Evolutionary conservation across 2,113 vertebrate genomes (phyloP), one percentile per base, ranked within the genome.

Genomic region (Salvator merianae): DNA sequence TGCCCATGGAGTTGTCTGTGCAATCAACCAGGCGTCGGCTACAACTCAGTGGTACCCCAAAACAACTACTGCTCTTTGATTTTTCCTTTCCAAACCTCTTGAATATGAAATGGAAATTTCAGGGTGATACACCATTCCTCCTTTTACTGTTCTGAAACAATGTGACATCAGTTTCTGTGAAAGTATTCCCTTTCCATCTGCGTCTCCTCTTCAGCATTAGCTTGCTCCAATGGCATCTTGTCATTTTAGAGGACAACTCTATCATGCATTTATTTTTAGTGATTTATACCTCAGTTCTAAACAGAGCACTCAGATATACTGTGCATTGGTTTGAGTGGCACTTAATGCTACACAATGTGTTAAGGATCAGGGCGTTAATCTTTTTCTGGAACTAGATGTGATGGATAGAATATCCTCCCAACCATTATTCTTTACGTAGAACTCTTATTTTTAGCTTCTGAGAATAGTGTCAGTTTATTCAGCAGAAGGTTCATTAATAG

Each of bases 391-490:
- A 83, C 1, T 71, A 77, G 73, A 1, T 80, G 47, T 65, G 55
- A 4, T 76, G 50, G 43, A 80, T 87, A 86, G 83, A 88, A 90
- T 68, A 30, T 5, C 86, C 0, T 73, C 77, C 84, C 62, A 59
- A 59, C 18, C 55, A 78, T 84, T 68, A 34, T 88, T 70, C 47
- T 70, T 91, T 69, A 86, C 86, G 53, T 72, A 86, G 82, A 88
- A 87, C 22, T 30, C 38, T 86, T 83, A 0, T 47, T 88, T 90
- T 77, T 89, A 90, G 88, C 79, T 91, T 86, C 88, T 87, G 90
- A 83, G 83, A 93, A 75, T 81, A 82, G 68, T 90, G 86, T 91
- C 83, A 65, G 81, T 89, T 94, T 88, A 89, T 77, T 86, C 62
- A 86, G 14, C 9, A 82, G 63, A 47, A 76, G 36, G 77, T n/a